Evolutionary conservation across 2,797 vertebrate species (phyloP), one percentile per base, ranked within the genome.

Genomic region (Triplophysa yarkandensis): DNA sequence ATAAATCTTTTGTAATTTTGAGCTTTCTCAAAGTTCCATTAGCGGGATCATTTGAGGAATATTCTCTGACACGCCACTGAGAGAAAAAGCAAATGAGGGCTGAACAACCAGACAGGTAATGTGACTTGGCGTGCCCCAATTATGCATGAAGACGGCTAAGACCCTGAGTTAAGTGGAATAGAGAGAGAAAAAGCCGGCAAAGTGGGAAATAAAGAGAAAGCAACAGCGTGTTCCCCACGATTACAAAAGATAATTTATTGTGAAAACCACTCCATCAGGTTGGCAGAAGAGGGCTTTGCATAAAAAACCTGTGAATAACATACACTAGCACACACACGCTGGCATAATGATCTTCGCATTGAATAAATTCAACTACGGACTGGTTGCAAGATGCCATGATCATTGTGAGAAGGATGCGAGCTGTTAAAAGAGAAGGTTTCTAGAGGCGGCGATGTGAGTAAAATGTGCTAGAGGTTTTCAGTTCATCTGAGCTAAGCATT

Each of bases 331-430:
- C 11, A 44, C 43, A 71, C 23, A 67, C 6, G 85, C 85, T 83
- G 87, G 80, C 86, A 85, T 90, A 85, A 87, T 90, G 87, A 79
- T 86, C 83, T 87, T 89, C 82, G 70, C 82, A 80, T 85, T 71
- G 78, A 80, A 89, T 66, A 73, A 87, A 77, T 68, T 70, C 68
- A 83, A 76, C 76, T 76, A 78, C 77, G 76, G 81, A 77, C 64
- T 73, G 44, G 41, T 36, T 10, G 54, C 44, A 46, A 52, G 43
- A 19, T 28, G 57, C 32, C 27, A 41, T 28, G 66, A 27, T 63
- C 74, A 66, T 70, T 27, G 13, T 63, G 52, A 57, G 61, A 74
- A 21, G 62, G 44, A 55, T 41, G 44, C 66, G 67, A 44, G 39
- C 61, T 48, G 6, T 68, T 25, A 39, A 39, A 39, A 39, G 36